Conservation (phyloP, 2,888 invertebrate genomes). For the Hartigia nigra region DNA sequence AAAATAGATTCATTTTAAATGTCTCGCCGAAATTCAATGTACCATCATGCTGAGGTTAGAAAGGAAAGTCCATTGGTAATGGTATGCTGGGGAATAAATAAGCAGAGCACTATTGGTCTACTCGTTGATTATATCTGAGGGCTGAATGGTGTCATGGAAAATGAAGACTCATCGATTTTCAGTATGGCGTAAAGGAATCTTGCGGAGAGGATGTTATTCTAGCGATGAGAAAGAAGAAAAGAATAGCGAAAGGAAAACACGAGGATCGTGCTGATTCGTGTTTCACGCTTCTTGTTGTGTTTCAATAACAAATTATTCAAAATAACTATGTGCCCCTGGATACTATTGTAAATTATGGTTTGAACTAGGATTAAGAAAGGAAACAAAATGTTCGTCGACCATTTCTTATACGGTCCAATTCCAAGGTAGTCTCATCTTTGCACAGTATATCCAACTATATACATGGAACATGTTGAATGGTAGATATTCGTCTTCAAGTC, state of each 20-base stretch:
- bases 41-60: neutral
- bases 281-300: neutral
- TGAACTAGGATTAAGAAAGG: conserved; percentile 15
- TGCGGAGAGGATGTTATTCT: neutral
- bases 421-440: conserved; percentile 19
- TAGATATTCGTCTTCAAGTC: neutral
- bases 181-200: neutral
- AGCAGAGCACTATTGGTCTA: neutral
- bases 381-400: conserved; percentile 53
- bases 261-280: neutral
- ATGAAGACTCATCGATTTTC: neutral
- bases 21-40: neutral
- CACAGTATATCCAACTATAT: neutral
- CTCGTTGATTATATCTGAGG: neutral
- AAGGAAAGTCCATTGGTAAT: neutral
- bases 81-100: neutral
- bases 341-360: neutral
- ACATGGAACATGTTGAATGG: neutral
- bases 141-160: neutral
- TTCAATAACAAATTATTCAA: neutral
- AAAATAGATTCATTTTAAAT: neutral
- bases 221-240: neutral
- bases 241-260: neutral
- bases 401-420: conserved; percentile 58
- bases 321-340: neutral